Percentiles rank a stretch among this genome's conserved stretches.
Evolutionary conservation across 2,113 vertebrate genomes (phyloP).

Genomic region (Crocuta crocuta): DNA sequence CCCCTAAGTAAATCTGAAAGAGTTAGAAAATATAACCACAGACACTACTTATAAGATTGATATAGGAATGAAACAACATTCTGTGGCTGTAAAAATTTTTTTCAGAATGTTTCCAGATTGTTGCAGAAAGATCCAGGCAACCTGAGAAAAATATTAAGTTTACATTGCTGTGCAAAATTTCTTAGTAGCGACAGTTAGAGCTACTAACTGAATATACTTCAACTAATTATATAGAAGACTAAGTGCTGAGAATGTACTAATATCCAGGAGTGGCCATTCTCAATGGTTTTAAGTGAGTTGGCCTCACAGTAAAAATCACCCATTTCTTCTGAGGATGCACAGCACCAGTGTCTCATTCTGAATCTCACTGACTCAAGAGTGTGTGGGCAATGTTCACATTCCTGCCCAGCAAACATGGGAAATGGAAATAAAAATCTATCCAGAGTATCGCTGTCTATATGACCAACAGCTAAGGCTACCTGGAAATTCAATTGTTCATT

Average conservation of each 20-base stretch:
- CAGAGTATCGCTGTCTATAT: neutral
- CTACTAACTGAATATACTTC: neutral
- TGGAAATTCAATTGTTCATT: neutral
- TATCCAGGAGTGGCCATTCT: neutral
- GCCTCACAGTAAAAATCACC: neutral
- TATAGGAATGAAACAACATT: neutral
- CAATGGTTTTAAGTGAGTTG: neutral
- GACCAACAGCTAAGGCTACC: neutral
- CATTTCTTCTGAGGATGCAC: neutral
- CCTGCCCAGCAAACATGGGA: neutral
- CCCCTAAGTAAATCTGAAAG: neutral
- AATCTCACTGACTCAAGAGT: neutral
- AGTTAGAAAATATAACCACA: neutral
- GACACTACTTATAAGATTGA: neutral
- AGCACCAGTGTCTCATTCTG: neutral
- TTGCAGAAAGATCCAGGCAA: neutral
- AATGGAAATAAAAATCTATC: neutral
- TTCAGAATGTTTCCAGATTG: neutral
- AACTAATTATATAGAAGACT: neutral
- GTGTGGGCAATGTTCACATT: neutral
- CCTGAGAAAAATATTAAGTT: neutral
- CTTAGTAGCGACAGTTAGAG: neutral
- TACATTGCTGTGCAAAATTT: neutral
- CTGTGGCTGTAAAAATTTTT: neutral
- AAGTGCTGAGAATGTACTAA: neutral